phyloP scores from a whole-genome alignment of 2,113 vertebrate species.

The Psilopsiagon aurifrons region DNA sequence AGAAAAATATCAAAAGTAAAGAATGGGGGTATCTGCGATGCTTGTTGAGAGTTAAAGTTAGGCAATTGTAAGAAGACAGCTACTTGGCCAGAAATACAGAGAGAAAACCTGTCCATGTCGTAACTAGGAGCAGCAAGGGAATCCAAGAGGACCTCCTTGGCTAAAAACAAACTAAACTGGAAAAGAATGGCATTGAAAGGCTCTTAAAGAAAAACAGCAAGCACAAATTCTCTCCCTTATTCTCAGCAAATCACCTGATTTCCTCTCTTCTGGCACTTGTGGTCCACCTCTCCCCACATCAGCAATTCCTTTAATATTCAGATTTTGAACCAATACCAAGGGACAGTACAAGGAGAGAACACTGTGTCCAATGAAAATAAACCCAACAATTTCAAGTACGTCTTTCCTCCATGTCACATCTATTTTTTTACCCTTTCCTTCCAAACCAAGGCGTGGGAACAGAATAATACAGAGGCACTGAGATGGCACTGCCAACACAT shows the following conservation, averaged over 20 bases:
- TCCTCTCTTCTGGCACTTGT: background rate
- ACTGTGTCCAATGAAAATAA: background rate
- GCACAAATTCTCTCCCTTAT: background rate
- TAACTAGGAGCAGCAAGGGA: background rate
- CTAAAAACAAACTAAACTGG: background rate
- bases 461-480: constrained; percentile 14
- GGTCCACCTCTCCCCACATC: background rate
- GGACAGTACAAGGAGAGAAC: background rate
- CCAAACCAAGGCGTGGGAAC: background rate
- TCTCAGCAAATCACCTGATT: background rate
- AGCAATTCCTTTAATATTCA: background rate
- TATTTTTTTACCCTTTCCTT: background rate
- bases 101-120: background rate
- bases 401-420: background rate
- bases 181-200: background rate
- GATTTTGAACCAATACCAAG: background rate
- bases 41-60: background rate
- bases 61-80: background rate
- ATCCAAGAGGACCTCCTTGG: background rate
- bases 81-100: background rate
- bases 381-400: background rate
- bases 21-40: background rate
- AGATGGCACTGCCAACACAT: constrained; percentile 3
- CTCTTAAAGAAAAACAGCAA: background rate
- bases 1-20: background rate